phyloP scores from a whole-genome alignment of 2,797 vertebrate species.

The Fistularia commersonii region DNA sequence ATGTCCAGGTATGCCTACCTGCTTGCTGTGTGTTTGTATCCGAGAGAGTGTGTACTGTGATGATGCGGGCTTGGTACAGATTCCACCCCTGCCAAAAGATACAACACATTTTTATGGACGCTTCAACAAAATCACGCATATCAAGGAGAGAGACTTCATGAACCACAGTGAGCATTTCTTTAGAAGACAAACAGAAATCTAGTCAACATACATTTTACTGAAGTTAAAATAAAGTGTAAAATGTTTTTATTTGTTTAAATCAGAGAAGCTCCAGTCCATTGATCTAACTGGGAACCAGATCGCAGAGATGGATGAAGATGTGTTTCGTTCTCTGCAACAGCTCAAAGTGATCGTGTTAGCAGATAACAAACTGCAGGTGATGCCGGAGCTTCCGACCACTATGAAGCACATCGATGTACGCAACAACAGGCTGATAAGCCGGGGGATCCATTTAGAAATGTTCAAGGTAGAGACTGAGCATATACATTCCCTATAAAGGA shows the following conservation, averaged over 20 bases:
- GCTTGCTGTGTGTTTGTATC: constrained; percentile 78
- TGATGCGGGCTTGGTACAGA: constrained; percentile 62
- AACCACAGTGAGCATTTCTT: constrained; percentile 68
- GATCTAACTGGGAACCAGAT: constrained; percentile 81
- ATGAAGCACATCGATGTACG: constrained; percentile 69
- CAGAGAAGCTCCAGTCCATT: constrained; percentile 77
- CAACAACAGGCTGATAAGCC: constrained; percentile 73
- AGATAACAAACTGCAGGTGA: constrained; percentile 66
- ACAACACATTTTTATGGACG: constrained; percentile 78
- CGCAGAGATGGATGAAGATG: constrained; percentile 58
- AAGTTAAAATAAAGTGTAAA: background rate
- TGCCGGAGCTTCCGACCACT: constrained; percentile 74
- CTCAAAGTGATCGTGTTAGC: constrained; percentile 78
- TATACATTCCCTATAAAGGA: background rate
- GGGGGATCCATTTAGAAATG: constrained; percentile 60
- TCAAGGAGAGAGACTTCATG: constrained; percentile 69
- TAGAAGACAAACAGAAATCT: background rate
- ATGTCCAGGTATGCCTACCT: constrained; percentile 75
- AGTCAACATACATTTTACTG: background rate
- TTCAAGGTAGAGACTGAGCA: constrained; percentile 65
- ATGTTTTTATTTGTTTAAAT: background rate
- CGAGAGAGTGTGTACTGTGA: constrained; percentile 82
- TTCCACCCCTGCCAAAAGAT: constrained; percentile 75
- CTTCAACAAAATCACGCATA: constrained; percentile 75
- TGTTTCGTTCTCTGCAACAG: constrained; percentile 65